Evolutionary conservation across 2,888 invertebrate species (phyloP).

Genomic region (Dorcus hopei): DNA sequence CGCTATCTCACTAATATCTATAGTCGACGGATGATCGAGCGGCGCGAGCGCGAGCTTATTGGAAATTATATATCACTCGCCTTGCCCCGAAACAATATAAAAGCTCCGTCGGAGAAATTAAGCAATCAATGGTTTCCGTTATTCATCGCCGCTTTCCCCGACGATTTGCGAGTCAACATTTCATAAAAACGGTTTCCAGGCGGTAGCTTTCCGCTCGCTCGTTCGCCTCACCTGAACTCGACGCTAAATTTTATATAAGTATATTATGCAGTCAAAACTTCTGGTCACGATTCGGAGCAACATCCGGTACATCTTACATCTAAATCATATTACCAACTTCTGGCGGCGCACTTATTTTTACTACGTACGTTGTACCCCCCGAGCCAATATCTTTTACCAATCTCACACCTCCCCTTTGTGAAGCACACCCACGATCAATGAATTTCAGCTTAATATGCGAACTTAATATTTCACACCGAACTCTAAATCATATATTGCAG

Average conservation of each 20-base stretch:
- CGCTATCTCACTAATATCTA: constrained; percentile 35
- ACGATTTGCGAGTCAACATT: constrained; percentile 30
- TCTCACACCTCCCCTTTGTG: neutral
- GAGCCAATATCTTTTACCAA: neutral
- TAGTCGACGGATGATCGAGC: constrained; percentile 30
- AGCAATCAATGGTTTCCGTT: constrained; percentile 27
- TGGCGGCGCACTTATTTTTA: neutral
- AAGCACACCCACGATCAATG: neutral
- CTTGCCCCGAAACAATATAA: constrained; percentile 20
- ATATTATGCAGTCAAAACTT: constrained; percentile 48
- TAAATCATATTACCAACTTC: constrained; percentile 43
- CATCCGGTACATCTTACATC: constrained; percentile 48
- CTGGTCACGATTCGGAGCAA: constrained; percentile 46
- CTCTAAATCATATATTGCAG: too few species aligned
- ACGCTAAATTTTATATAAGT: constrained; percentile 44
- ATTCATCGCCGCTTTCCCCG: constrained; percentile 20
- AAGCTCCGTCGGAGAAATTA: constrained; percentile 24
- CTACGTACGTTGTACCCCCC: neutral
- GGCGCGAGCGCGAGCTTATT: constrained; percentile 26
- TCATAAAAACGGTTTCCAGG: constrained; percentile 13
- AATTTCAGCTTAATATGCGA: neutral
- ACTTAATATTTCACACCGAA: too few species aligned
- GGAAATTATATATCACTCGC: constrained; percentile 33
- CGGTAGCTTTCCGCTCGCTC: constrained; percentile 19
- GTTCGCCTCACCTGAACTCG: constrained; percentile 12